A percentile compares a stretch with the other conserved stretches of the same genome.
phyloP scores from a whole-genome alignment of 2,888 invertebrate genomes.

The Cataglyphis albicans region DNA sequence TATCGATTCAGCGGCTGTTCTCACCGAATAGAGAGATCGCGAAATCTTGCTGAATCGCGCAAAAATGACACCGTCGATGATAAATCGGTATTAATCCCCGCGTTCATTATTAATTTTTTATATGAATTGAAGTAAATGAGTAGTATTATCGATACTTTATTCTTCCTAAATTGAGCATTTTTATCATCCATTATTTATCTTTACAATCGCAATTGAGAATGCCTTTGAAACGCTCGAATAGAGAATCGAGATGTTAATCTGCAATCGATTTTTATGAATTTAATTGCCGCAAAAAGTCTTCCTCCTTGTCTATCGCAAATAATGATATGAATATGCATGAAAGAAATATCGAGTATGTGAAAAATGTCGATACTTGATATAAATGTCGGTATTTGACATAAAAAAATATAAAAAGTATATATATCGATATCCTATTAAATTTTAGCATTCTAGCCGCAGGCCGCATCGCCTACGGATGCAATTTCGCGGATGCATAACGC shows the following conservation, averaged over 20 bases:
- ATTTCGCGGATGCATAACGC: conserved; percentile 62
- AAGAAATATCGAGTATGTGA: neutral
- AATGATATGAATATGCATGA: conserved; percentile 21
- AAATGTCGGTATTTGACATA: conserved; percentile 24
- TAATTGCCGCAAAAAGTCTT: neutral
- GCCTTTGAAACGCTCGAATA: neutral
- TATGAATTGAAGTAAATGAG: neutral
- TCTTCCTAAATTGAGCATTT: neutral
- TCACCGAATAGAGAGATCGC: neutral
- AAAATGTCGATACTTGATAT: conserved; percentile 44
- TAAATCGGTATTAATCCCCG: conserved; percentile 52
- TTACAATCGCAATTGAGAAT: neutral
- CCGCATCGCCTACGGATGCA: conserved; percentile 39
- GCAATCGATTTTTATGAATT: conserved; percentile 1
- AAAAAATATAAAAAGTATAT: conserved; percentile 32
- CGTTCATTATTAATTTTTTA: conserved; percentile 31
- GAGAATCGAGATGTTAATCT: neutral
- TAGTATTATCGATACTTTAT: neutral
- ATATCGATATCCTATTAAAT: conserved; percentile 47
- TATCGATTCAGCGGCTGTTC: conserved; percentile 67
- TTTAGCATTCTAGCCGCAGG: conserved; percentile 31
- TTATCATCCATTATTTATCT: neutral
- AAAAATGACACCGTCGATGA: conserved; percentile 52
- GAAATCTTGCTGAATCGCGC: neutral
- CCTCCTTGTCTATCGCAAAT: neutral